Evolutionary conservation across 2,797 vertebrate genomes (phyloP), one percentile per base, ranked within the genome.

Genomic region (Acrossocheilus wenchowensis): DNA sequence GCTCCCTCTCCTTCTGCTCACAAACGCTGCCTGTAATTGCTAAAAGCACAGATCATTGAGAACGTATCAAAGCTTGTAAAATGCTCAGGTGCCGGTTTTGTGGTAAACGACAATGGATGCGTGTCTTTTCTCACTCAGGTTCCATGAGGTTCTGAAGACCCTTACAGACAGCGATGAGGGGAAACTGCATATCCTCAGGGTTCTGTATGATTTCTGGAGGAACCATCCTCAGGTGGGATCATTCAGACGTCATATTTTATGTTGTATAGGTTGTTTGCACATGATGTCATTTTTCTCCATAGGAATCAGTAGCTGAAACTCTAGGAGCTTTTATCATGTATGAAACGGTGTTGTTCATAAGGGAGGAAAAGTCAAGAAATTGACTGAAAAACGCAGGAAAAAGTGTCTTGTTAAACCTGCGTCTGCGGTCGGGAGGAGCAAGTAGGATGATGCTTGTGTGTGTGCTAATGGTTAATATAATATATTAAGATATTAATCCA

Each of bases 141-240:
- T 99, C 93, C 98, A 99, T 66, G 98, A 99, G 92, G 97, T 99
- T 89, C 95, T 99, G 91, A 99, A 98, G 96, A 91, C 88, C 0
- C 94, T 99, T 89, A 96, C 98, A 5, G 98, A 99, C 75, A 96
- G 94, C 15, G 98, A 99, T 74, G 98, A 99, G 90, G 98, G 98
- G 39, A 99, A 99, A 86, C 95, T 99, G 78, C 98, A 99, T 87
- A 96, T 99, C 90, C 95, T 99, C 5, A 96, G 97, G 88, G 97
- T 99, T 88, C 95, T 97, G 60, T 99, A 99, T 81, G 97, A 99
- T 5, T 97, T 95, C 80, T 99, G 98, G 98, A 97, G 92, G 92
- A 98, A 97, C 90, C 98, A 99, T 87, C 98, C 98, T 5, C 96
- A 99, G 97, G 98, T 99, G 91, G 92, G 39, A 52, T 57, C 23